Percentiles rank a stretch among this genome's conserved stretches.
phyloP scores from a whole-genome alignment of 2,888 invertebrate species.

The Iphiclides podalirius region DNA sequence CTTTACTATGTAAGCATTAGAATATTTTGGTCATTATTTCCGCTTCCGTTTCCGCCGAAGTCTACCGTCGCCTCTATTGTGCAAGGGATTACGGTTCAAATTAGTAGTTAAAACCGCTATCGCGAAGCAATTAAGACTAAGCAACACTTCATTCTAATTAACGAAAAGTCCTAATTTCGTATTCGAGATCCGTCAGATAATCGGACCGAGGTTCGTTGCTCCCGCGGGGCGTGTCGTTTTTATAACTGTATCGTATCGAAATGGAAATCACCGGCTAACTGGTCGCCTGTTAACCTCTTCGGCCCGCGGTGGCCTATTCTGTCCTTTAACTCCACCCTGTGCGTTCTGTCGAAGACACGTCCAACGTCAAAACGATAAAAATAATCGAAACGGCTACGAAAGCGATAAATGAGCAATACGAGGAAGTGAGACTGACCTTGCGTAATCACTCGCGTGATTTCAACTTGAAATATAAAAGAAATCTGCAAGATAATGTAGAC shows the following conservation, averaged over 20 bases:
- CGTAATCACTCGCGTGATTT: too few relatives aligned
- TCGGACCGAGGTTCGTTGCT: constrained; percentile 9
- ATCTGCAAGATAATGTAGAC: too few relatives aligned
- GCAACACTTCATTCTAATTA: constrained; percentile 4
- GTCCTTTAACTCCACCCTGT: too few relatives aligned
- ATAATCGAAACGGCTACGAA: too few relatives aligned
- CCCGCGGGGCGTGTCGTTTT: constrained; percentile 15
- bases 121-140: background rate
- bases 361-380: too few relatives aligned
- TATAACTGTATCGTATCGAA: constrained; percentile 17
- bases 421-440: too few relatives aligned
- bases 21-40: background rate
- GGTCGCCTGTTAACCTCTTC: background rate
- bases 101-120: background rate
- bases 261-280: background rate
- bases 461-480: too few relatives aligned
- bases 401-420: too few relatives aligned
- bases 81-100: too few relatives aligned
- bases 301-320: background rate
- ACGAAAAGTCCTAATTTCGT: constrained; percentile 5
- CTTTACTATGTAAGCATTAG: too few relatives aligned
- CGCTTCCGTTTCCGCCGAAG: constrained; percentile 10
- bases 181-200: constrained; percentile 12
- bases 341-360: too few relatives aligned
- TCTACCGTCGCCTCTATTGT: too few relatives aligned